phyloP scores from a whole-genome alignment of 1,140 invertebrate genomes.

The Drosophila paulistorum region DNA sequence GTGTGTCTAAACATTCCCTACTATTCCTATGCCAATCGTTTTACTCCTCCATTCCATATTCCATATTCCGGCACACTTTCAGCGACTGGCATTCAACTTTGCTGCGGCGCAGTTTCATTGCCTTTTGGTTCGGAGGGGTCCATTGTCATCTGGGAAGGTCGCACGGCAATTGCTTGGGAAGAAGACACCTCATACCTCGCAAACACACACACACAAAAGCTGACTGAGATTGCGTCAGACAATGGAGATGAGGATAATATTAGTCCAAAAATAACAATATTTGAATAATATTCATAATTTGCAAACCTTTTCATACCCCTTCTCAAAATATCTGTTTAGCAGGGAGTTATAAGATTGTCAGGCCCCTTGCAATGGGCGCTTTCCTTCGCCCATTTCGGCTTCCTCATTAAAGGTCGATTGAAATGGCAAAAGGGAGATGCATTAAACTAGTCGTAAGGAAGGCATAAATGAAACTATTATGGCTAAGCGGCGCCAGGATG shows the following conservation, averaged over 20 bases:
- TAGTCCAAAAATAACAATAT: slow-evolving; percentile 74
- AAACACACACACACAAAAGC: slow-evolving; percentile 32
- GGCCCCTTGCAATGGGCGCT: no score
- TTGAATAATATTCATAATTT: slow-evolving; percentile 67
- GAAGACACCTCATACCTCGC: slow-evolving; percentile 23
- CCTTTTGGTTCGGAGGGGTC: slow-evolving; percentile 42
- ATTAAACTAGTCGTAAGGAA: not conserved
- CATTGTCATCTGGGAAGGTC: slow-evolving; percentile 75
- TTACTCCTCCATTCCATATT: slow-evolving; percentile 18
- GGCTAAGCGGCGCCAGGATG: not conserved
- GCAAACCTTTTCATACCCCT: slow-evolving; percentile 69
- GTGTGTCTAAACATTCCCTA: slow-evolving; percentile 6
- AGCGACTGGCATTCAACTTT: slow-evolving; percentile 66
- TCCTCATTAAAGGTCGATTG: not conserved
- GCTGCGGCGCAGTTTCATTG: slow-evolving; percentile 58
- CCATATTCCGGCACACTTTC: slow-evolving; percentile 52
- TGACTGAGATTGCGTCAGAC: slow-evolving; percentile 66
- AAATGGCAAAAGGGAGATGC: not conserved
- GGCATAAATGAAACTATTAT: not conserved
- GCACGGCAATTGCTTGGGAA: slow-evolving; percentile 60
- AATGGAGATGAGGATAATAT: slow-evolving; percentile 53
- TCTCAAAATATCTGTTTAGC: not conserved
- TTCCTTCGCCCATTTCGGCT: no score
- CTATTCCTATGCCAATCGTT: slow-evolving; percentile 26
- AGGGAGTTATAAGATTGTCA: not conserved